phyloP scores from a whole-genome alignment of 1,140 invertebrate species.

The Maconellicoccus hirsutus region DNA sequence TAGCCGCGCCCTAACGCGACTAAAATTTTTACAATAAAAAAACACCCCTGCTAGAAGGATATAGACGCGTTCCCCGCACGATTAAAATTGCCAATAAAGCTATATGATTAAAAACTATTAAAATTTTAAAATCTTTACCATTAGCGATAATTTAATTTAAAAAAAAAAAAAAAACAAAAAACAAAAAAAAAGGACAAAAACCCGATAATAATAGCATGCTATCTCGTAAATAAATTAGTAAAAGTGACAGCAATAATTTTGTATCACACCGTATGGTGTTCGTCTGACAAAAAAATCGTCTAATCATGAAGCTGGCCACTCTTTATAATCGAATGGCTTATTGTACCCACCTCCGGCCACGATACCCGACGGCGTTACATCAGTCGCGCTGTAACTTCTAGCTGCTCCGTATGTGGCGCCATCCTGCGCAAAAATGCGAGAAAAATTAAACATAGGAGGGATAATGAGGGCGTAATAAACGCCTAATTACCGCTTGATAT shows the following conservation, averaged over 20 bases:
- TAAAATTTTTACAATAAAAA: constrained; percentile 14
- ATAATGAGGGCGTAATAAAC: too few relatives aligned
- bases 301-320: constrained; percentile 47
- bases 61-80: background rate
- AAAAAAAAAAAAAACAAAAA: too few relatives aligned
- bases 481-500: constrained; percentile 41
- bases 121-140: constrained; percentile 11
- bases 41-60: background rate
- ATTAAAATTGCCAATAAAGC: constrained; percentile 19
- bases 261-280: constrained; percentile 12
- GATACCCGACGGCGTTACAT: constrained; percentile 39
- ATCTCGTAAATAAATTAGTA: constrained; percentile 14
- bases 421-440: constrained; percentile 31
- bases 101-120: constrained; percentile 17
- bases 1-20: background rate
- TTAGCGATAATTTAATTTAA: constrained; percentile 21
- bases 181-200: background rate
- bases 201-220: constrained; percentile 6
- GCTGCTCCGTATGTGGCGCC: constrained; percentile 36
- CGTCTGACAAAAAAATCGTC: constrained; percentile 12
- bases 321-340: constrained; percentile 47
- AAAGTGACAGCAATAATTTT: constrained; percentile 19
- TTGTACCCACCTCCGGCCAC: constrained; percentile 46
- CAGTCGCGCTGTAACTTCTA: constrained; percentile 36
- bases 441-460: background rate